Base-by-base conservation (phyloP, 2,797 vertebrate species). In the Anguilla anguilla region DNA sequence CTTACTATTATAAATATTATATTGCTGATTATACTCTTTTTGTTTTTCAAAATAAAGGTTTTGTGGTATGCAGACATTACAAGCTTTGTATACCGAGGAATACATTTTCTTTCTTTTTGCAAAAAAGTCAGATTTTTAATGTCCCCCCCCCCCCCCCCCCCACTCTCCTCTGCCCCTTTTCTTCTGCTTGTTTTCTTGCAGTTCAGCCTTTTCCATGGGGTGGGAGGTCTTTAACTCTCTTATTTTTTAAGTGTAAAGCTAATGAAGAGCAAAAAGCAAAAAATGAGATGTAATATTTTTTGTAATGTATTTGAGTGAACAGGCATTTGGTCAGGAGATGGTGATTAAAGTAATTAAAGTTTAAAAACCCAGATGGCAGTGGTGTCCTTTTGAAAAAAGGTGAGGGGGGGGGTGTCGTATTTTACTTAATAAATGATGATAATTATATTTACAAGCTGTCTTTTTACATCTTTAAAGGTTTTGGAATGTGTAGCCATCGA, bases 361-460 rank as follows among this genome's bases (percentile, higher is more conserved):
- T 77, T 15, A 79, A 89, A 91, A 74, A 86, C 67, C 86, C 84
- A 86, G 86, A 89, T 89, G 86, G 90, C 92, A 93, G 88, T 87
- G 92, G 92, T 93, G 89, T 94, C 94, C 90, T 89, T 89, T 92
- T 90, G 91, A 90, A 91, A 43, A 77, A 39, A 39, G 13, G 86
- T 94, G 95, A 96, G 96, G 39, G 96, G n/a, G n/a, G 96, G 97
- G 77, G 77, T 81, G 96, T 97, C 96, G 96, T 97, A 98, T 98
- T 99, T 98, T 98, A 97, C 97, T 96, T 97, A 99, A 98, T 98
- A 99, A 99, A 99, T 97, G 95, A 96, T 93, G 97, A 95, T 97
- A 96, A 97, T 95, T 97, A 97, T 97, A 96, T 97, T 94, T 95
- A 94, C 92, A 94, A 94, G 92, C 92, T 95, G 91, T 96, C 94